These are phyloP conservation scores for Babylonia areolata DNA, from an alignment of 1,140 invertebrate species.

Conservation along the genomic window DNA sequence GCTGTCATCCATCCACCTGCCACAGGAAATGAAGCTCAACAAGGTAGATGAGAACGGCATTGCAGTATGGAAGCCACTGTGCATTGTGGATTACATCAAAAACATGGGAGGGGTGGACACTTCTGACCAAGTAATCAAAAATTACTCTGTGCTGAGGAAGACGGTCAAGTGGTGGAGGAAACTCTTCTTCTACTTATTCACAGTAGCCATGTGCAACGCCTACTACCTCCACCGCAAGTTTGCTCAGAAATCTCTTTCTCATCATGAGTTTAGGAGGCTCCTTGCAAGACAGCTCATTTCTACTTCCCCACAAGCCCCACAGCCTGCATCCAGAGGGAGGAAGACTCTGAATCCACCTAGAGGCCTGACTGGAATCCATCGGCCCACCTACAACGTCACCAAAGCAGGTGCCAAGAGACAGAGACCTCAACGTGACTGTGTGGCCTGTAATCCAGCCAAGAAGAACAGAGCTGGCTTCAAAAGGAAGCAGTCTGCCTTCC, in stretches of 20 bases:
- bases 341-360: too few relatives aligned
- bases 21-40: slow-evolving; percentile 24
- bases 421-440: not conserved
- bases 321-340: too few relatives aligned
- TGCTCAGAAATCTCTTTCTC: not conserved
- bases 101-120: slow-evolving; percentile 46
- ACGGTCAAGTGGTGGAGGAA: slow-evolving; percentile 43
- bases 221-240: too few relatives aligned
- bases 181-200: slow-evolving; percentile 42
- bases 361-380: too few relatives aligned
- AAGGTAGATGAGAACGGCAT: slow-evolving; percentile 29
- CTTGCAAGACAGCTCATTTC: too few relatives aligned
- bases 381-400: too few relatives aligned
- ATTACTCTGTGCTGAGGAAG: slow-evolving; percentile 32
- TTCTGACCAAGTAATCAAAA: slow-evolving; percentile 37
- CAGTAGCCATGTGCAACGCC: too few relatives aligned
- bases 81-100: slow-evolving; percentile 41
- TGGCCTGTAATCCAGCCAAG: too few relatives aligned
- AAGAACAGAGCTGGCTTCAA: not conserved
- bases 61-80: slow-evolving; percentile 15
- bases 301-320: too few relatives aligned
- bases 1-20: slow-evolving; percentile 39
- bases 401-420: too few relatives aligned
- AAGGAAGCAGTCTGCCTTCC: not conserved
- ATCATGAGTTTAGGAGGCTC: not conserved